Base-by-base conservation (phyloP, 2,797 vertebrate species). In the Triplophysa bombifrons region DNA sequence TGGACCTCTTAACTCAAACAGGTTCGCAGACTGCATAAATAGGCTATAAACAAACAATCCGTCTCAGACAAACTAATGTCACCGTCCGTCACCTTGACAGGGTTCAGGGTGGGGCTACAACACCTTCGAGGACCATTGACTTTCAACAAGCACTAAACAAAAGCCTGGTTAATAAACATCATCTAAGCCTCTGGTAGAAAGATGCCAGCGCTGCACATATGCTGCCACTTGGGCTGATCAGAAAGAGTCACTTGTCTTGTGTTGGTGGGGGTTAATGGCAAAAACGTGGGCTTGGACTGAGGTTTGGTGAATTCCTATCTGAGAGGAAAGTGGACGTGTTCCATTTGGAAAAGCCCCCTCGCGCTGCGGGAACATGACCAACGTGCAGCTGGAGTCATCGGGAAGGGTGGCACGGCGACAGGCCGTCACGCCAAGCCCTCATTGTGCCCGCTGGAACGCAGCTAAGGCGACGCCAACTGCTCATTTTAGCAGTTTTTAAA, bases 1-100 rank as follows among this genome's bases (percentile, higher is more conserved):
- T 84, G 71, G 71, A 85, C 87, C 86, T 85, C 67, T 80, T 67
- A 81, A 78, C 77, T 67, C 44, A 68, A 72, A 80, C 86, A 87
- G 85, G 85, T 86, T 83, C 12, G 66, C 73, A 22, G 30, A 85
- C 83, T 81, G 72, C 63, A 70, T 50, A 79, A 83, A 80, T 76
- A 79, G 67, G 9, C 61, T 13, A 66, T 64, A 66, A 44, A 79
- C 64, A 56, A 75, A 68, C 76, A 67, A 68, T 30, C 58, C 38
- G 22, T 41, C 41, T 1, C 41, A 11, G 41, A 41, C 41, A 41
- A 41, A 41, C 55, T 20, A 3, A 60, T 30, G 53, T 63, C 20
- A 3, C 53, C 16, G 60, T 72, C 77, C 10, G 44, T 78, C 81
- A 68, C 77, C 58, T 60, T 51, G 67, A n/a, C 14, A n/a, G 68